phyloP scores from a whole-genome alignment of 1,140 invertebrate species.

The Neodiprion fabricii region DNA sequence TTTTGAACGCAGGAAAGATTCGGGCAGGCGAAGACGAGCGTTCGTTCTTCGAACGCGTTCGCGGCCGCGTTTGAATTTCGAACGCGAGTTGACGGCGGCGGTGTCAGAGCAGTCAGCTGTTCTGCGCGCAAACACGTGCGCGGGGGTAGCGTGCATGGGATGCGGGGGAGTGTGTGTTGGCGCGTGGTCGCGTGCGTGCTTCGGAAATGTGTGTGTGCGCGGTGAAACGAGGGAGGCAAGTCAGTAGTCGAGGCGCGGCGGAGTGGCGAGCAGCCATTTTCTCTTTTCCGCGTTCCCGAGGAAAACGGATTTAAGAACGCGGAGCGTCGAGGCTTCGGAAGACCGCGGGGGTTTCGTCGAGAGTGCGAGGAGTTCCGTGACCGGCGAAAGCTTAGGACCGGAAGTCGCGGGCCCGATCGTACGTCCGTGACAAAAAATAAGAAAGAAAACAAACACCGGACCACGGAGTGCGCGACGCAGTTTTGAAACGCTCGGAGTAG shows the following conservation, averaged over 20 bases:
- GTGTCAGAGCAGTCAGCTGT: conserved; percentile 52
- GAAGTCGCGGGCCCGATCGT: no score
- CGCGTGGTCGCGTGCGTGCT: conserved; percentile 38
- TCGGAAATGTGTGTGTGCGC: conserved; percentile 24
- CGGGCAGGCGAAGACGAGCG: not conserved
- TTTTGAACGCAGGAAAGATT: no score
- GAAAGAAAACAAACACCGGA: no score
- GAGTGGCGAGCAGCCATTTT: conserved; percentile 60
- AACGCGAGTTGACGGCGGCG: conserved; percentile 25
- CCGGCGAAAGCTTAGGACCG: no score
- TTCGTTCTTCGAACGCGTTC: not conserved
- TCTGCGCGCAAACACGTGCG: conserved; percentile 60
- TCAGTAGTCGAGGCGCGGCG: conserved; percentile 61
- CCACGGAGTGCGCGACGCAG: no score
- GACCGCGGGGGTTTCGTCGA: no score
- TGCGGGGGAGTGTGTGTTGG: conserved; percentile 26
- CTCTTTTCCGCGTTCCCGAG: conserved; percentile 28
- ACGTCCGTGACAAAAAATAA: no score
- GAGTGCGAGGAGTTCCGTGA: no score
- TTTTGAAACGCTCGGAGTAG: no score
- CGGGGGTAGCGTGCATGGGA: conserved; percentile 44
- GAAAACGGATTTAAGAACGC: not conserved
- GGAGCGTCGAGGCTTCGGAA: conserved; percentile 6
- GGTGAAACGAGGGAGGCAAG: conserved; percentile 57
- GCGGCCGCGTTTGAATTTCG: no score